Conservation (phyloP, 2,113 vertebrate species). For the Uropsilus gracilis region DNA sequence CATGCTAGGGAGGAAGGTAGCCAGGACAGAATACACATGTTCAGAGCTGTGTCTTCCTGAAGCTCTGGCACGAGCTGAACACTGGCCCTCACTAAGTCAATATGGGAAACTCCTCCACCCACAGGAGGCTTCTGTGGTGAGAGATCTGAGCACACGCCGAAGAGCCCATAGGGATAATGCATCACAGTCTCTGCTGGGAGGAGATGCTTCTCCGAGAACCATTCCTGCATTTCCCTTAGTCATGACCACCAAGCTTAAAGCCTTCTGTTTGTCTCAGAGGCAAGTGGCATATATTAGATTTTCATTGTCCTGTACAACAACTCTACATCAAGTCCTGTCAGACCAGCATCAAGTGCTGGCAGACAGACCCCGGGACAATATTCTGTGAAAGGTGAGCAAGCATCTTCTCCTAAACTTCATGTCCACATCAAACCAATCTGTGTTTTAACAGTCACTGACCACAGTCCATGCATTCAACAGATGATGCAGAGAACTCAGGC, state of each 20-base stretch:
- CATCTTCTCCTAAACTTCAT: conserved; percentile 17
- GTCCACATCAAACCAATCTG: not conserved
- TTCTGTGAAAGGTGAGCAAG: not conserved
- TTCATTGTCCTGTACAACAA: not conserved
- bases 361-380: not conserved
- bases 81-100: not conserved
- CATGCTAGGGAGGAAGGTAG: not conserved
- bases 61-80: not conserved
- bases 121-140: not conserved
- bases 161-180: not conserved
- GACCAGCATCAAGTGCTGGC: not conserved
- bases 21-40: not conserved
- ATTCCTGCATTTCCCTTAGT: not conserved
- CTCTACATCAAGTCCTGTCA: not conserved
- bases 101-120: not conserved
- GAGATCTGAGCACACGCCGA: not conserved
- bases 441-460: not conserved
- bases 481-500: not conserved
- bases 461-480: not conserved
- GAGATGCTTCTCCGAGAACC: conserved; percentile 45
- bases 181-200: not conserved
- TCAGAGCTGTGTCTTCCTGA: not conserved
- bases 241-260: not conserved
- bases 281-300: not conserved
- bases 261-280: not conserved